phyloP scores from a whole-genome alignment of 1,140 invertebrate species.

The Chlorops oryzae region DNA sequence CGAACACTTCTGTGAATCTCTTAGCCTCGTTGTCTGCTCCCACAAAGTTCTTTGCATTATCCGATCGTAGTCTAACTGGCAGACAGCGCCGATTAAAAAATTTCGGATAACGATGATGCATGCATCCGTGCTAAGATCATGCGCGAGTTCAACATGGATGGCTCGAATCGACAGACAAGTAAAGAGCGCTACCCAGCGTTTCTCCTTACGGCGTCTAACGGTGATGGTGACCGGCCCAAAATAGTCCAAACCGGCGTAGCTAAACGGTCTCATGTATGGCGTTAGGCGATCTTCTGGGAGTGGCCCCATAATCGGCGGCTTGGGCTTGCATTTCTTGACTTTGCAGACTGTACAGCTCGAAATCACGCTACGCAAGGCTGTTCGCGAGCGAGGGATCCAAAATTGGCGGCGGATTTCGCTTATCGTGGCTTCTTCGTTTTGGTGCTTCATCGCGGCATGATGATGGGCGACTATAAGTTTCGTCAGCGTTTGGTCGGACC shows the following conservation, averaged over 20 bases:
- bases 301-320: slow-evolving; percentile 1
- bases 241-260: slow-evolving; percentile 10
- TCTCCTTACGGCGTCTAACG: slow-evolving; percentile 17
- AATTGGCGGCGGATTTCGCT: no score
- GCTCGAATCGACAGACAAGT: slow-evolving; percentile 20
- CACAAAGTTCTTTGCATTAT: slow-evolving; percentile 44
- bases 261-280: slow-evolving; percentile 9
- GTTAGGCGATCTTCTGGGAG: neutral
- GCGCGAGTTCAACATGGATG: slow-evolving; percentile 19
- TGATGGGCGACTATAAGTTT: no score
- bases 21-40: slow-evolving; percentile 27
- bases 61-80: slow-evolving; percentile 27
- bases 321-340: slow-evolving; percentile 10
- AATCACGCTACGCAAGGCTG: no score
- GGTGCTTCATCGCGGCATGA: no score
- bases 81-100: slow-evolving; percentile 23
- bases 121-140: slow-evolving; percentile 11
- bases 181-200: slow-evolving; percentile 23
- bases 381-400: no score
- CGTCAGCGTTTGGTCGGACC: no score
- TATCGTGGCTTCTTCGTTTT: no score
- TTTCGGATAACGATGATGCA: slow-evolving; percentile 15
- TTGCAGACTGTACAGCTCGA: neutral
- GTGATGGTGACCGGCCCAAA: slow-evolving; percentile 15
- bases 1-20: neutral